A percentile compares a stretch with the other conserved stretches of the same genome.
phyloP scores from a whole-genome alignment of 2,888 invertebrate genomes.

The Latrodectus elegans region DNA sequence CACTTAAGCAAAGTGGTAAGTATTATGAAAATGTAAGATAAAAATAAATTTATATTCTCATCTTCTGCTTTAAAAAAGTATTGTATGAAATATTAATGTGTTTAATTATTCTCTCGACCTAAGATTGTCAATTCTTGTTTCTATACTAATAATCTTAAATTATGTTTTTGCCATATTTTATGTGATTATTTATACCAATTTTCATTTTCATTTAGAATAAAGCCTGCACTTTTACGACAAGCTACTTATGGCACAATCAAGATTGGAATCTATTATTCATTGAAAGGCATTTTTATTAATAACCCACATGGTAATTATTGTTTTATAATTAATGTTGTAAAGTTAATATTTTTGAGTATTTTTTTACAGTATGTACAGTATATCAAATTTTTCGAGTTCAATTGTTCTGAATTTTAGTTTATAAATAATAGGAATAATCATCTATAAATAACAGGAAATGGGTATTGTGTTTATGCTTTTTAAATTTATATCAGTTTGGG shows the following conservation, averaged over 20 bases:
- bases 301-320: slow-evolving; percentile 74
- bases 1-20: slow-evolving; percentile 58
- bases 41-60: background rate
- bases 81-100: background rate
- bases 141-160: background rate
- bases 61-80: background rate
- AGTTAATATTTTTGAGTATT: too few relatives aligned
- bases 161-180: background rate
- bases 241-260: slow-evolving; percentile 97
- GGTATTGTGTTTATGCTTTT: too few relatives aligned
- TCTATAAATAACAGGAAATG: too few relatives aligned
- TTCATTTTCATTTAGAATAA: slow-evolving; percentile 80
- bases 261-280: slow-evolving; percentile 94
- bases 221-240: slow-evolving; percentile 93
- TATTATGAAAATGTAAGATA: slow-evolving; percentile 9
- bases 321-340: background rate
- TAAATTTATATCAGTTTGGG: too few relatives aligned
- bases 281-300: slow-evolving; percentile 83
- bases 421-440: too few relatives aligned
- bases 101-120: too few relatives aligned
- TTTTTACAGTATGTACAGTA: too few relatives aligned
- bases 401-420: background rate
- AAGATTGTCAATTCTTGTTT: too few relatives aligned
- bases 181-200: background rate
- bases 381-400: too few relatives aligned